Base-by-base conservation (phyloP, 2,113 vertebrate genomes). In the Chaetops frenatus region DNA sequence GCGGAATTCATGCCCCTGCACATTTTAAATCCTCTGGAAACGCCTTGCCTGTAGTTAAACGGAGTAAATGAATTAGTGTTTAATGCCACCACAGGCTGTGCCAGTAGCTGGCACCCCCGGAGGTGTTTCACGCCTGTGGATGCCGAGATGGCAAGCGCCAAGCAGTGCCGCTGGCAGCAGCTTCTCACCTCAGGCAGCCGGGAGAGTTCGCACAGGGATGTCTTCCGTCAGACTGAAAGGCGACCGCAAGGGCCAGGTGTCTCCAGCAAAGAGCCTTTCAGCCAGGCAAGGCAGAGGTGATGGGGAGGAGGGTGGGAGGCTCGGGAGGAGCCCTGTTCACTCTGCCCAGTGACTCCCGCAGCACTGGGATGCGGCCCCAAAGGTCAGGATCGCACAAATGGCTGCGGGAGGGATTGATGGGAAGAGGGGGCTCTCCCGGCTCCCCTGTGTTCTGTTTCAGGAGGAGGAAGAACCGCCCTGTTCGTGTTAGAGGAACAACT, bases 171-270 rank as follows among this genome's bases (percentile, higher is more conserved):
- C 40, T 3, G 15, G 92, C 92, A 57, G 69, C 2, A 4, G 69
- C 92, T 62, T 36, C 81, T 58, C 77, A 76, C 81, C 71, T 83
- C 6, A 0, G 69, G 60, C 12, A 2, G 48, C 77, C 4, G 0
- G 27, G 19, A 31, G 40, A 23, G 31, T 23, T 57, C 44, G 86
- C 22, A 31, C 83, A 48, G 40, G 70, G 70, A 88, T 88, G 74
- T 15, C 27, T 73, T 85, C 74, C 61, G 9, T 3, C 25, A 62
- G 56, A 54, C 60, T 27, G 45, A 73, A 51, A 5, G 1, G 47
- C 1, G 1, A 22, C 61, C 27, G n/a, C 2, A 1, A 51, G 45
- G 35, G 6, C 61, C 5, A 0, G 58, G 53, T 1, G 1, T 15
- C 45, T 60, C 47, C 58, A 25, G 62, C 50, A 20, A 86, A 67